Conservation (phyloP, 2,888 invertebrate genomes). For the Orthonychiurus folsomi region DNA sequence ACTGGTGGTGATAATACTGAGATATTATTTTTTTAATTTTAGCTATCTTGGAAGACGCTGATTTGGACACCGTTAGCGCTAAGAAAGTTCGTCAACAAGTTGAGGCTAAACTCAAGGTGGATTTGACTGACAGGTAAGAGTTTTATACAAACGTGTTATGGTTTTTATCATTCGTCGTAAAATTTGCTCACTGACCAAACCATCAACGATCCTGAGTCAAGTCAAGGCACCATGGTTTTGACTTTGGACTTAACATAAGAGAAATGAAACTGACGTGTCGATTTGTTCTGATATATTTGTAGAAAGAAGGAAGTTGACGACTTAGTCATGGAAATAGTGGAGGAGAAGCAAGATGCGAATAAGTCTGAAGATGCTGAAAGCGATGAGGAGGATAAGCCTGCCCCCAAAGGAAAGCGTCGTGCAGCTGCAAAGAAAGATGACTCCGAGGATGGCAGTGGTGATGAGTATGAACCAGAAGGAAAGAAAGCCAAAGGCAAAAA, state of each 20-base stretch:
- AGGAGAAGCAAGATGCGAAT: conserved; percentile 44
- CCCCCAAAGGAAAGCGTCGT: conserved; percentile 13
- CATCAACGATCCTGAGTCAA: neutral
- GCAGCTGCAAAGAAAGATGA: neutral
- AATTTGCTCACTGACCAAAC: too few species aligned
- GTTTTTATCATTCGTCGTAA: too few species aligned
- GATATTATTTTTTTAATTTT: conserved; percentile 42
- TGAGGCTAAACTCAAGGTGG: conserved; percentile 67
- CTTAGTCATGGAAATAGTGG: conserved; percentile 68
- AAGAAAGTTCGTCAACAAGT: conserved; percentile 81
- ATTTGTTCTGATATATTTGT: conserved; percentile 28
- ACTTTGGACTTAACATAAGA: too few species aligned
- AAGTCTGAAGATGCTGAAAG: conserved; percentile 26
- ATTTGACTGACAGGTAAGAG: conserved; percentile 56
- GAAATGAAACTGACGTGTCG: too few species aligned
- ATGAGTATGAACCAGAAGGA: conserved; percentile 32
- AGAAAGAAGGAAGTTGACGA: conserved; percentile 82
- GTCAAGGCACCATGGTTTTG: neutral
- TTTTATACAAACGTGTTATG: conserved; percentile 7
- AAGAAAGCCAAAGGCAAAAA: conserved; percentile 26
- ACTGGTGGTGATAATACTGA: too few species aligned
- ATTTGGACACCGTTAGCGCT: conserved; percentile 71
- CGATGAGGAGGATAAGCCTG: conserved; percentile 27
- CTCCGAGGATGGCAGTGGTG: conserved; percentile 21
- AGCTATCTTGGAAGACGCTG: conserved; percentile 81